Base-by-base conservation (phyloP, 2,113 vertebrate genomes). In the Hypocryptadius cinnamomeus region DNA sequence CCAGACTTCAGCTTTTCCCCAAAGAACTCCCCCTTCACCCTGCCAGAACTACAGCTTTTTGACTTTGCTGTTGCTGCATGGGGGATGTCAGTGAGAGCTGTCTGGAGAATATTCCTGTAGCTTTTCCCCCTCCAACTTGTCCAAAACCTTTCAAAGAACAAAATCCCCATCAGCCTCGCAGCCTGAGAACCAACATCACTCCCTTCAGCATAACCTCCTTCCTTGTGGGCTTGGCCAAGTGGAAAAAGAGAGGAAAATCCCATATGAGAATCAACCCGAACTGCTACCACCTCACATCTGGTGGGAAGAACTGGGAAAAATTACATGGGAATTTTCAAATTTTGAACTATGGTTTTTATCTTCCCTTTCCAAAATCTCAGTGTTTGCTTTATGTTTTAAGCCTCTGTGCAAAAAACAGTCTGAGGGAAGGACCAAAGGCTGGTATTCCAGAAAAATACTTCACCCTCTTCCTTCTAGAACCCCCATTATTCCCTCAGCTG, bases 281-380 rank as follows among this genome's bases (percentile, higher is more conserved):
- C 4, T 72, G 31, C 16, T 21, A 74, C 18, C 69, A 68, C 15
- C 37, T 78, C 53, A 51, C 37, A 89, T 39, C 19, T 77, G 21
- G 24, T 44, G 39, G 15, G 14, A 89, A 77, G 14, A 76, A 7
- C 20, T 5, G 5, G 14, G 12, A 54, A 39, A 59, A 66, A 87
- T 27, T 17, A 31, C 0, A 0, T 5, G 3, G 8, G 24, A 48
- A 19, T 44, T 74, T 61, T 31, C 2, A 19, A 6, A 42, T 8
- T 51, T 35, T 87, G 47, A 48, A 35, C 53, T 24, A 31, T 11
- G 15, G 2, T 22, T 89, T 91, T 87, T 35, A 45, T 33, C 25
- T 45, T 51, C 25, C 21, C 15, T 42, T 63, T 22, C 28, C 31
- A 51, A 68, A 64, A 61, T 27, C 40, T 74, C 51, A 51, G 30